Evolutionary conservation across 1,140 invertebrate species (phyloP).

Genomic region (Heliconius eleuchia): DNA sequence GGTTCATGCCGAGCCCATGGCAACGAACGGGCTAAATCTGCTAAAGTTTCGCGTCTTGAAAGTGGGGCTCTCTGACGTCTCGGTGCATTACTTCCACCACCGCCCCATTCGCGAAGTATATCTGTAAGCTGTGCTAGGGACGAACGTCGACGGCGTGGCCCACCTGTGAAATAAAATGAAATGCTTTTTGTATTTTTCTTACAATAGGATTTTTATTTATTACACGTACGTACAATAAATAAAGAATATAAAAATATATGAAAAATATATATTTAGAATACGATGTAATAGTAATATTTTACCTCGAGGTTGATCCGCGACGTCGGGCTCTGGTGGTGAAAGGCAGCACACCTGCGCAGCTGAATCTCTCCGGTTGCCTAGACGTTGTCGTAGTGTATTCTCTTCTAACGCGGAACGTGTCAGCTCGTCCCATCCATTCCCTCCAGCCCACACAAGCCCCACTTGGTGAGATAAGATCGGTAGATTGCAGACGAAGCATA

Average conservation of each 20-base stretch:
- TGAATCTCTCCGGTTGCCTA: slow-evolving; percentile 91
- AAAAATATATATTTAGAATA: no score
- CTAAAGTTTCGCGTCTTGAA: slow-evolving; percentile 90
- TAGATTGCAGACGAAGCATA: slow-evolving; percentile 97
- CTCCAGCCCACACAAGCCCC: slow-evolving; percentile 94
- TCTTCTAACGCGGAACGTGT: slow-evolving; percentile 92
- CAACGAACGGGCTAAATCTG: slow-evolving; percentile 89
- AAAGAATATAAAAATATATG: neutral
- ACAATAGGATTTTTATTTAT: neutral
- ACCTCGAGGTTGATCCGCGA: slow-evolving; percentile 81
- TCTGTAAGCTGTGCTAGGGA: slow-evolving; percentile 94
- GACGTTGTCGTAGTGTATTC: slow-evolving; percentile 89
- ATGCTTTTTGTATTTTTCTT: neutral
- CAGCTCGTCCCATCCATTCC: slow-evolving; percentile 95
- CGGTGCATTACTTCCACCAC: slow-evolving; percentile 84
- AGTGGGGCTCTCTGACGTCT: slow-evolving; percentile 85
- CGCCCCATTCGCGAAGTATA: slow-evolving; percentile 92
- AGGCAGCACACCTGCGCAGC: slow-evolving; percentile 93
- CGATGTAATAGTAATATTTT: slow-evolving; percentile 9
- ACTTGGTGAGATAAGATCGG: slow-evolving; percentile 96
- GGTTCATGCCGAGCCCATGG: slow-evolving; percentile 86
- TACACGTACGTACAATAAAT: neutral
- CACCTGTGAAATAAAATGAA: slow-evolving; percentile 54
- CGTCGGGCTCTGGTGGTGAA: slow-evolving; percentile 89
- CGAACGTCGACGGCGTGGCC: slow-evolving; percentile 87